Percentiles rank a stretch among this genome's conserved stretches.
These are phyloP conservation scores for Microcebus lehilahytsara DNA, from an alignment of 2,113 vertebrate species.

Conservation along the genomic window DNA sequence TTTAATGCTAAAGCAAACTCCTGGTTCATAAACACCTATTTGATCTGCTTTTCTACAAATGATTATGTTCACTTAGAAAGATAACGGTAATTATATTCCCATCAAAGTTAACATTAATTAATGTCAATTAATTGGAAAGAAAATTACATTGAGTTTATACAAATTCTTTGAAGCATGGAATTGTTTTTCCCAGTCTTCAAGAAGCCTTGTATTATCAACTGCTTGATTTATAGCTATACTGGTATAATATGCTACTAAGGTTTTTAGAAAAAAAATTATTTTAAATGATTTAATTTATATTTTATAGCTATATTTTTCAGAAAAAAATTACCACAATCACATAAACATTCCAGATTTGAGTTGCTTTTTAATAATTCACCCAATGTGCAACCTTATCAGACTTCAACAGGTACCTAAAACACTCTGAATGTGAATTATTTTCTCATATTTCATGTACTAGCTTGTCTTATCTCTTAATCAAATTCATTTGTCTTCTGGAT, in stretches of 20 bases:
- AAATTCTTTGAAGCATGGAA: background rate
- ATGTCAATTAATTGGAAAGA: slow-evolving; percentile 34
- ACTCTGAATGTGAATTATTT: slow-evolving; percentile 25
- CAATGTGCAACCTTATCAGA: background rate
- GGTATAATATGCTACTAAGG: background rate
- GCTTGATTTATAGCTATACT: background rate
- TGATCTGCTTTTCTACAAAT: slow-evolving; percentile 33
- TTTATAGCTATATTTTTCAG: background rate
- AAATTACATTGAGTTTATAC: slow-evolving; percentile 21
- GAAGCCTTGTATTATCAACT: slow-evolving; percentile 3
- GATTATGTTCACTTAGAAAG: slow-evolving; percentile 23
- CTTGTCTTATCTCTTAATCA: slow-evolving; percentile 38
- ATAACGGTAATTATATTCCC: slow-evolving; percentile 17
- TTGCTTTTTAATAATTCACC: background rate
- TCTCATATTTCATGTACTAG: slow-evolving; percentile 22
- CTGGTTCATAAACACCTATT: background rate
- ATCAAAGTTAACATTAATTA: slow-evolving; percentile 57
- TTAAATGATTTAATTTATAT: slow-evolving; percentile 22
- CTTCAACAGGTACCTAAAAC: slow-evolving; percentile 30
- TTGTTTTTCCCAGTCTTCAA: background rate
- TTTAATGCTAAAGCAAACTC: background rate
- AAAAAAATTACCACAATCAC: slow-evolving; percentile 19
- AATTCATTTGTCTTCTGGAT: slow-evolving; percentile 54
- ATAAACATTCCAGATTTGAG: slow-evolving; percentile 25
- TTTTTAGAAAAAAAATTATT: background rate